Base-by-base conservation (phyloP, 1,140 invertebrate genomes). In the Dendroctonus valens region DNA sequence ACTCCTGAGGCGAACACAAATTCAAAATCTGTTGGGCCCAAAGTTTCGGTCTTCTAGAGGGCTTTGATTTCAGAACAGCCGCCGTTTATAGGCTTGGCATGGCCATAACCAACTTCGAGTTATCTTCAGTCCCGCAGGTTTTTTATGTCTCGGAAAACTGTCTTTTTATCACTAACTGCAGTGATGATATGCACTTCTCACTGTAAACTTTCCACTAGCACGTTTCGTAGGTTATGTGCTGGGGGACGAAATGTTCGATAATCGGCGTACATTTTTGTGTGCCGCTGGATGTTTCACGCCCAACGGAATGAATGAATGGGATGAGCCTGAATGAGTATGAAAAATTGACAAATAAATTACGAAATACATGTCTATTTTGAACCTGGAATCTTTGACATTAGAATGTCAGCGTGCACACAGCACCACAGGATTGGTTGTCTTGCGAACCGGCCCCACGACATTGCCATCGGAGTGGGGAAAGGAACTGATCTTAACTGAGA, bases 21-120 rank as follows among this genome's bases (percentile, higher is more conserved):
- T 76, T 88, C 85, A 69, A 84, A 86, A n/a, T n/a, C 69, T 88
- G 86, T 69, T 78, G 79, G 6, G 79, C 77, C 79, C 86, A 88
- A 49, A 79, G 73, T 68, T 79, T 79, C 9, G 11, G 66, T 59
- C 46, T 62, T 68, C 42, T 68, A n/a, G 59, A 38, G 66, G 59
- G 39, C 38, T n/a, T 62, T 8, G 59, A 57, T 41, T 68, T 57
- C 0, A 54, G 40, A 68, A 63, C 46, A 69, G 8, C 50, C 14
- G 54, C 38, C 52, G 39, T 15, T 65, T 69, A 41, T 49, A 67
- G 5, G 67, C 8, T 65, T 67, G 12, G 59, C 63, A 7, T 64
- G 69, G 11, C 67, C 9, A 73, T 42, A 41, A 68, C 58, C 8
- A n/a, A 63, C 14, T 58, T 62, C 40, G 8, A 70, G 11, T 50